A percentile compares a stretch with the other conserved stretches of the same genome.
These are phyloP conservation scores for Chrysaora quinquecirrha DNA, from an alignment of 30 jellyfish, hydroid and myxozoan species.

Conservation along the genomic window DNA sequence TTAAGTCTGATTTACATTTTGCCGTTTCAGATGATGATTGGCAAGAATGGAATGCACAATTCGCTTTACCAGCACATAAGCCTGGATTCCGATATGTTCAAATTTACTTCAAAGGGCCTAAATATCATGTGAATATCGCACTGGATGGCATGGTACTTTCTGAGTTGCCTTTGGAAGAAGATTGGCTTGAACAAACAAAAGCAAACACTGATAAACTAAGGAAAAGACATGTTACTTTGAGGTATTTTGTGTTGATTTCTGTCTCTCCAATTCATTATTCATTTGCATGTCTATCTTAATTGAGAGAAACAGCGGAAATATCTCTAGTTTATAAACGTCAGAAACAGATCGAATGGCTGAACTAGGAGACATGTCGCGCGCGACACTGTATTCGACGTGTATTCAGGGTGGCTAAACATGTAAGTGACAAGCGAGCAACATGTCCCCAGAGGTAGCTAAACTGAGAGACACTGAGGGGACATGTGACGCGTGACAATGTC, in stretches of 20 bases:
- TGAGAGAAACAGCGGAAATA: no score
- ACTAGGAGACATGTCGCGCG: no score
- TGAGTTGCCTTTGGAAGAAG: slow-evolving; percentile 65
- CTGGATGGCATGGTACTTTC: slow-evolving; percentile 77
- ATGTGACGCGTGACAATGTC: no score
- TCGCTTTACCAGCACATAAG: slow-evolving; percentile 68
- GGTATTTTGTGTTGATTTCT: slow-evolving; percentile 31
- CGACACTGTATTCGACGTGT: no score
- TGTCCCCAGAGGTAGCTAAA: no score
- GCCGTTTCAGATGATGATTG: slow-evolving; percentile 72
- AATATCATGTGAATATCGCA: slow-evolving; percentile 65
- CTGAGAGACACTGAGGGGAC: no score
- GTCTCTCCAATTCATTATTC: neutral
- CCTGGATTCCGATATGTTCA: slow-evolving; percentile 74
- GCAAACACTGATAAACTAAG: slow-evolving; percentile 59
- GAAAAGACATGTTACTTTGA: slow-evolving; percentile 70
- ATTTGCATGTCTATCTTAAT: neutral
- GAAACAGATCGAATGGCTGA: no score
- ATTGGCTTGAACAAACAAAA: slow-evolving; percentile 68
- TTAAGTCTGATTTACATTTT: no score
- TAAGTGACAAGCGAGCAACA: no score
- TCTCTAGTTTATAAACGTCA: no score
- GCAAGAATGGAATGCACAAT: slow-evolving; percentile 91
- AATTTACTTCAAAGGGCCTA: slow-evolving; percentile 81
- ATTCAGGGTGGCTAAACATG: no score